phyloP scores from a whole-genome alignment of 1,140 invertebrate genomes.

The Lucilia cuprina region DNA sequence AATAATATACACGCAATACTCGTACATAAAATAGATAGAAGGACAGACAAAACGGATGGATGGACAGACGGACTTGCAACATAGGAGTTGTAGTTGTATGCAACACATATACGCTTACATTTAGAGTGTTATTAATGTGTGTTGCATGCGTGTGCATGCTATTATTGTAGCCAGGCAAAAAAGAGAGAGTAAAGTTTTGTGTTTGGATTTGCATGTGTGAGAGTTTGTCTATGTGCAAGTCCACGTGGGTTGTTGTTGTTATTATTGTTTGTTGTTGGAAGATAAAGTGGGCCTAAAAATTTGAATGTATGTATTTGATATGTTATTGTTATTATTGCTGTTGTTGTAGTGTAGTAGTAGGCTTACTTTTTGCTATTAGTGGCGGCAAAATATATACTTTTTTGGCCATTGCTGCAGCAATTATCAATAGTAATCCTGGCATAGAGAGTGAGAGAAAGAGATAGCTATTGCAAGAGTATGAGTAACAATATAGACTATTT shows the following conservation, averaged over 20 bases:
- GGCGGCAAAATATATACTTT: slow-evolving; percentile 1
- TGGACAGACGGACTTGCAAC: neutral
- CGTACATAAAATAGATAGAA: slow-evolving; percentile 25
- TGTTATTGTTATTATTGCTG: neutral
- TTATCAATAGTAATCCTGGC: neutral
- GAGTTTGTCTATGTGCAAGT: neutral
- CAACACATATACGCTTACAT: too few species aligned
- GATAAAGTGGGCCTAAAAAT: slow-evolving; percentile 8
- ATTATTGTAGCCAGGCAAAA: neutral
- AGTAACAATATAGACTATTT: slow-evolving; percentile 6
- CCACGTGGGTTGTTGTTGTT: slow-evolving; percentile 5
- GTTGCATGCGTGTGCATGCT: neutral
- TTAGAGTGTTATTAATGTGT: too few species aligned
- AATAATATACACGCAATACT: slow-evolving; percentile 35
- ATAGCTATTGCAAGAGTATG: neutral
- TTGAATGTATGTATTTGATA: neutral
- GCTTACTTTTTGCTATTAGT: slow-evolving; percentile 17
- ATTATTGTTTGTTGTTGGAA: slow-evolving; percentile 4
- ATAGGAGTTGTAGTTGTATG: too few species aligned
- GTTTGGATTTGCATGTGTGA: neutral
- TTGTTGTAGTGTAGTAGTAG: neutral
- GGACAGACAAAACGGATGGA: neutral
- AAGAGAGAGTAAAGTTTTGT: neutral
- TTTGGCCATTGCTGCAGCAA: slow-evolving; percentile 16
- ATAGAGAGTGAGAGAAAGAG: neutral